phyloP scores from a whole-genome alignment of 2,888 invertebrate species.

The Seladonia tumulorum region DNA sequence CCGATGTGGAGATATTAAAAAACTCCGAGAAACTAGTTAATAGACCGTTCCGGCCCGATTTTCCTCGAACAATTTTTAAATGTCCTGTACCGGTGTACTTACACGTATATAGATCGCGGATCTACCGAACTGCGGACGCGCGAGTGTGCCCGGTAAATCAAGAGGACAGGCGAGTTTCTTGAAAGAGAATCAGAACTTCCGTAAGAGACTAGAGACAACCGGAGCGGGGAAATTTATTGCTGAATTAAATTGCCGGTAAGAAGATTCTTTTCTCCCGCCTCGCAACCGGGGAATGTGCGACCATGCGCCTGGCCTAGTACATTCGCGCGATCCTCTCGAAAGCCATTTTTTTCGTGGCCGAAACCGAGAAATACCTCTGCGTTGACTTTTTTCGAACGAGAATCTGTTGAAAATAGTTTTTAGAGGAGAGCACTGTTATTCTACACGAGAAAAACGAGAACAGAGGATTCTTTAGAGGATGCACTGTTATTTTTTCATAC shows the following conservation, averaged over 20 bases:
- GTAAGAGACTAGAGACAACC: background rate
- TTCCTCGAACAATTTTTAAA: slow-evolving; percentile 26
- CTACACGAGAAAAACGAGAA: too few species aligned
- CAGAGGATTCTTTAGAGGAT: too few species aligned
- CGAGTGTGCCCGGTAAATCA: slow-evolving; percentile 42
- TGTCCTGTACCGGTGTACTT: background rate
- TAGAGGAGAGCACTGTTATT: background rate
- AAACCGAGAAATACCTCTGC: background rate
- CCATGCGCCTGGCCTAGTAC: slow-evolving; percentile 19
- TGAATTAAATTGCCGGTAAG: slow-evolving; percentile 7
- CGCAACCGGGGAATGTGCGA: background rate
- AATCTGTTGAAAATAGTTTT: background rate
- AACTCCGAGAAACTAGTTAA: background rate
- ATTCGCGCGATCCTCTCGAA: background rate
- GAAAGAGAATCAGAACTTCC: slow-evolving; percentile 8
- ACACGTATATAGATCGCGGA: background rate
- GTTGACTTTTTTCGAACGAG: background rate
- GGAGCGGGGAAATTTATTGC: slow-evolving; percentile 15
- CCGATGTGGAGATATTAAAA: background rate
- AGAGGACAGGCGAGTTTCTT: slow-evolving; percentile 4
- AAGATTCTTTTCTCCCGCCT: background rate
- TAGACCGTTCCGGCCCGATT: background rate
- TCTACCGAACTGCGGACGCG: background rate
- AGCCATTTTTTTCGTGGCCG: background rate
- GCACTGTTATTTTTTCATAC: too few species aligned